Evolutionary conservation across 2,797 vertebrate genomes (phyloP), one percentile per base, ranked within the genome.

Genomic region (Channallabes apus): DNA sequence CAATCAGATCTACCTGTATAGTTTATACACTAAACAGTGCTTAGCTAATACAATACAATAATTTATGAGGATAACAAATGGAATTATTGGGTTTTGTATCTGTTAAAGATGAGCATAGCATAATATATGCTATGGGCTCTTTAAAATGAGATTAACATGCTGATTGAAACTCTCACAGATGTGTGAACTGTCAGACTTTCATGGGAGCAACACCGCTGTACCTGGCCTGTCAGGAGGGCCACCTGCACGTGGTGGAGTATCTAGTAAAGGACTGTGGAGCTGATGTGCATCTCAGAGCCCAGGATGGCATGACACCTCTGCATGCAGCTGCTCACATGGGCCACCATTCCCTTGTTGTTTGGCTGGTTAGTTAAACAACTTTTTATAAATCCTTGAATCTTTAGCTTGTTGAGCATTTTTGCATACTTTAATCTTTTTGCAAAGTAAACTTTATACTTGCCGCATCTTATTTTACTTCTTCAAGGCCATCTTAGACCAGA

Each of bases 141-240:
- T 4, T 79, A 38, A 38, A 69, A 22, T 29, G n/a, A 7, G 38
- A 15, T 72, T 41, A 54, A 20, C 6, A 72, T 62, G 62, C 8
- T 72, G 35, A 72, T 29, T 67, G 2, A 1, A 22, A 9, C n/a
- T 38, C 56, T 7, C 27, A 1, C 92, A 97, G 96, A 20, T 92
- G 93, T 85, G 92, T 96, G 89, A 95, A 97, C 90, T 91, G 71
- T 17, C 95, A 94, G 92, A 97, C 94, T 0, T 89, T 72, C 35
- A 93, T 91, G 0, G 96, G 96, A 0, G 94, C 96, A 27, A 96
- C 95, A 0, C 95, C 94, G 0, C 91, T 97, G 80, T 97, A 97
- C 87, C 92, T 97, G 90, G 96, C 96, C 88, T 97, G 96, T 87
- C 96, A 97, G 90, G 96, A 96, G 68, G 96, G 96, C 0, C 96